Conservation (phyloP, 2,113 vertebrate genomes). For the Casuarius casuarius region DNA sequence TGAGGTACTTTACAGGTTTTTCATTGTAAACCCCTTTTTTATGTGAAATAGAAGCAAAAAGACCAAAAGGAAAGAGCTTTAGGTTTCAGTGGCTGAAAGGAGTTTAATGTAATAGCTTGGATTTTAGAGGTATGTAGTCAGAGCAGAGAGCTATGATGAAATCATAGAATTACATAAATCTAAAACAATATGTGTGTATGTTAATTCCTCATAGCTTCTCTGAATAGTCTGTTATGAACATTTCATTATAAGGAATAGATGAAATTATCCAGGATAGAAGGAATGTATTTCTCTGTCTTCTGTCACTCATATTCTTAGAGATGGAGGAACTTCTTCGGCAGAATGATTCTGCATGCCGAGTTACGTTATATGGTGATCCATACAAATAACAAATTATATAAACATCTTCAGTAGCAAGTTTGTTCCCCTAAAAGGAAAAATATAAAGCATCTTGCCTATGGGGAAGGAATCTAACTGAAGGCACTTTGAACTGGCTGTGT, state of each 20-base stretch:
- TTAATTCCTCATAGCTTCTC: background rate
- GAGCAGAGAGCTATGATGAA: background rate
- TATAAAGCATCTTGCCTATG: background rate
- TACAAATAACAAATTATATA: background rate
- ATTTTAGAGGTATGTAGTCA: background rate
- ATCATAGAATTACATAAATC: background rate
- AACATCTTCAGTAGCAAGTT: background rate
- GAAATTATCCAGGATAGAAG: background rate
- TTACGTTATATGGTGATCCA: background rate
- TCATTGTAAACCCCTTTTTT: background rate
- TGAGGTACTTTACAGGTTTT: background rate
- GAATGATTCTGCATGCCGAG: background rate
- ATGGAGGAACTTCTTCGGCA: background rate
- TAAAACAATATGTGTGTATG: background rate
- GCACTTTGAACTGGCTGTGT: background rate
- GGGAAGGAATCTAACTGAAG: background rate
- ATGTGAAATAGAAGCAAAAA: background rate
- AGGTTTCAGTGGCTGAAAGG: background rate
- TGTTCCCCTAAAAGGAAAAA: background rate
- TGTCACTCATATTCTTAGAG: background rate
- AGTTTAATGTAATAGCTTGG: background rate
- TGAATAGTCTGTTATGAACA: constrained; percentile 13
- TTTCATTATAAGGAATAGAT: background rate
- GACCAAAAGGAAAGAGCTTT: background rate
- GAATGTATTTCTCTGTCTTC: background rate